Conservation (phyloP, 1,140 invertebrate species). For the Amphibalanus amphitrite region DNA sequence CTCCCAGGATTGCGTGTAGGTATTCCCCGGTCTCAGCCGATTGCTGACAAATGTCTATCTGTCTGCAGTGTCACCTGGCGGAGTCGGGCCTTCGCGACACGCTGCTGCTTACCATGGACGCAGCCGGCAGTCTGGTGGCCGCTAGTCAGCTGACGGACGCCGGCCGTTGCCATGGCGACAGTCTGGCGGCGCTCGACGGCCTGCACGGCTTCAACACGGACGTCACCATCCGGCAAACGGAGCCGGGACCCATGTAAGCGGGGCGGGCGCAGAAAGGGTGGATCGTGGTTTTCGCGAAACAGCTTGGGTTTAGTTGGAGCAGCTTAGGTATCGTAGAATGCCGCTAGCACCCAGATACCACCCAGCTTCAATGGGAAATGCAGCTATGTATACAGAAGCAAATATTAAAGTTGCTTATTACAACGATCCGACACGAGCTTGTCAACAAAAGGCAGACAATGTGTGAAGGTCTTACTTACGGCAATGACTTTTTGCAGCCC, state of each 20-base stretch:
- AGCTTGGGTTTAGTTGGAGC: neutral
- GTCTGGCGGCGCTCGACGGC: neutral
- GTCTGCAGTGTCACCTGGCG: neutral
- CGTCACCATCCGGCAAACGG: neutral
- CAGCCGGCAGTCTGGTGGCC: neutral
- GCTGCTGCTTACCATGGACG: neutral
- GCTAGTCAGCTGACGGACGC: neutral
- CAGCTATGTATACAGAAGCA: neutral
- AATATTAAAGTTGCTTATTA: neutral
- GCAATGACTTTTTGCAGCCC: slow-evolving; percentile 37
- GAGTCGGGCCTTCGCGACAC: neutral
- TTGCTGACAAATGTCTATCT: too few relatives aligned
- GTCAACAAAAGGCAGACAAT: neutral
- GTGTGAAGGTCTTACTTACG: neutral
- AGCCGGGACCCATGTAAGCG: neutral
- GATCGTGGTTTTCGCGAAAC: neutral
- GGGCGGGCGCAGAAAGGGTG: neutral
- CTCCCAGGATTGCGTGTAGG: too few relatives aligned
- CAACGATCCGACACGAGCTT: too few relatives aligned
- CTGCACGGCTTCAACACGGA: neutral
- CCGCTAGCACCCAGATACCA: neutral
- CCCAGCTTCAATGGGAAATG: neutral
- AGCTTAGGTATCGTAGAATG: neutral
- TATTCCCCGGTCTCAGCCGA: too few relatives aligned
- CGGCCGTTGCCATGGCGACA: slow-evolving; percentile 2